phyloP scores from a whole-genome alignment of 2,888 invertebrate genomes.

The Dasysyrphus albostriatus region DNA sequence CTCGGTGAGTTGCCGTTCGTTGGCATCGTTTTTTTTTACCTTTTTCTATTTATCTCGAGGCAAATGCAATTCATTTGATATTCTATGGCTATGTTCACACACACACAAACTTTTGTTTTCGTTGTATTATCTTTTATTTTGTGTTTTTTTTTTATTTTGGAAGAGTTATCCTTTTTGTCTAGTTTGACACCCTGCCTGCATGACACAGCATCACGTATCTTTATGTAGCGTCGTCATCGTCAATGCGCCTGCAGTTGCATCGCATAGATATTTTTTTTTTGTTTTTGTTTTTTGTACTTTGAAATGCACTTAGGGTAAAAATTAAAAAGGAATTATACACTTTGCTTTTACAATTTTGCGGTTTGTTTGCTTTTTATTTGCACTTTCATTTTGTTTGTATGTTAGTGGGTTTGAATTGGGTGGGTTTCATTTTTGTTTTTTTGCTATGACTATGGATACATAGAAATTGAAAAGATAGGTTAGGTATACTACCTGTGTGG shows the following conservation, averaged over 20 bases:
- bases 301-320: conserved; percentile 82
- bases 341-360: conserved; percentile 79
- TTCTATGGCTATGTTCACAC: conserved; percentile 65
- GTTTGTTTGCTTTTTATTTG: conserved; percentile 80
- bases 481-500: neutral
- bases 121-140: neutral
- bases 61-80: conserved; percentile 74
- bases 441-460: neutral
- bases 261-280: conserved; percentile 47
- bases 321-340: conserved; percentile 83
- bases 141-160: conserved; percentile 37
- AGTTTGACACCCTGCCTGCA: conserved; percentile 42
- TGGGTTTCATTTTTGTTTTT: neutral
- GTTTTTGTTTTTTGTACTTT: conserved; percentile 76
- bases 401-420: neutral
- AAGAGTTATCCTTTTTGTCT: conserved; percentile 65
- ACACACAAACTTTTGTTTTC: conserved; percentile 48
- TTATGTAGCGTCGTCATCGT: conserved; percentile 25
- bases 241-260: conserved; percentile 68
- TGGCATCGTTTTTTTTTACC: conserved; percentile 27
- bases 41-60: conserved; percentile 59
- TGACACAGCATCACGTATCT: conserved; percentile 31
- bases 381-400: conserved; percentile 42
- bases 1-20: conserved; percentile 54
- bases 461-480: conserved; percentile 23